phyloP scores from a whole-genome alignment of 2,113 vertebrate genomes.

The Tinamus guttatus region DNA sequence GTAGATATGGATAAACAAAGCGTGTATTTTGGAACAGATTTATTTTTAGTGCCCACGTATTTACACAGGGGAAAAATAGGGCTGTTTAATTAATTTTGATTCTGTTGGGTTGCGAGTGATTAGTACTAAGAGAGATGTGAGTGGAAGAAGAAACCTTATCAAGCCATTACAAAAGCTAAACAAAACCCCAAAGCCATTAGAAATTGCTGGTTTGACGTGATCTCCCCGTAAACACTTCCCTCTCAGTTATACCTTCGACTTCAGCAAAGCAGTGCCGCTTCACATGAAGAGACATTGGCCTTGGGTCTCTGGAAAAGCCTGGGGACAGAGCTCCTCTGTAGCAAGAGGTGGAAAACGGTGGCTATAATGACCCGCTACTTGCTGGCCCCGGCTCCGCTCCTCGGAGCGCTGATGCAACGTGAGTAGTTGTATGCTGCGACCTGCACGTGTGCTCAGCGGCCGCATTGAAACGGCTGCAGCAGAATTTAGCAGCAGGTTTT shows the following conservation, averaged over 20 bases:
- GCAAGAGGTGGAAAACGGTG: background rate
- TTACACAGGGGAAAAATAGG: background rate
- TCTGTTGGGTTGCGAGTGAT: background rate
- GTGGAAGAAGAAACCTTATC: background rate
- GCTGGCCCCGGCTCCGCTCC: background rate
- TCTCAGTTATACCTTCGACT: background rate
- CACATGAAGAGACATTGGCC: background rate
- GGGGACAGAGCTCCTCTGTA: background rate
- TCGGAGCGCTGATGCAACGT: background rate
- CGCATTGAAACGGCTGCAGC: background rate
- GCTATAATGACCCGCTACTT: background rate
- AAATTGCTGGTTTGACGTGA: background rate
- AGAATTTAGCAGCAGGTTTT: background rate
- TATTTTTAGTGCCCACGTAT: slow-evolving; percentile 48
- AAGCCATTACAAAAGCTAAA: background rate
- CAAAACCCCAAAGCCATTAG: background rate
- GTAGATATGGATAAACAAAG: slow-evolving; percentile 61
- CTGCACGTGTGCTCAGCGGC: background rate
- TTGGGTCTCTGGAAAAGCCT: background rate
- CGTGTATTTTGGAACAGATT: slow-evolving; percentile 40
- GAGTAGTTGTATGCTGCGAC: background rate
- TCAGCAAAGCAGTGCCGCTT: background rate
- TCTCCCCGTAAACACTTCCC: background rate
- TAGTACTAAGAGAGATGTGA: background rate
- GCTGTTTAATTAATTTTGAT: slow-evolving; percentile 19